A percentile compares a stretch with the other conserved stretches of the same genome.
Evolutionary conservation across 2,888 invertebrate species (phyloP).

Genomic region (Diarsia dahlii): DNA sequence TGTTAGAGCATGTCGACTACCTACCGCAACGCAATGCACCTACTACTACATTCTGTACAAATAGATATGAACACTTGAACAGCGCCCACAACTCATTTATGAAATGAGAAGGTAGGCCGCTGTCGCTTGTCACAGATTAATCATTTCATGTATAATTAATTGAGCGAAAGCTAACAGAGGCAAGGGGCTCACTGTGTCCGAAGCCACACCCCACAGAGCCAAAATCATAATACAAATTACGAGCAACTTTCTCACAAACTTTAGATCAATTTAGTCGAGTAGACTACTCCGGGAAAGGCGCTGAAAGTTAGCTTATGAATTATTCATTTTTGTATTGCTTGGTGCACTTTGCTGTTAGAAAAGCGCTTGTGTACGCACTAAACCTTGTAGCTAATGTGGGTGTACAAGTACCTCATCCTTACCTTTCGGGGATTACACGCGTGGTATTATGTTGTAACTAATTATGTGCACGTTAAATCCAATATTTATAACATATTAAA

Average conservation of each 20-base stretch:
- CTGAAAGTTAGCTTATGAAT: conserved; percentile 11
- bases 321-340: neutral
- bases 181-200: neutral
- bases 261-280: neutral
- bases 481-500: too few species aligned
- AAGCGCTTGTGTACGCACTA: neutral
- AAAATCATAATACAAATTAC: neutral
- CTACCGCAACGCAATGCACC: neutral
- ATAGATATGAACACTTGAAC: neutral
- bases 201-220: neutral
- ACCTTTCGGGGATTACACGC: too few species aligned
- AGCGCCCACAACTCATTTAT: neutral
- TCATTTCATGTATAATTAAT: conserved; percentile 13
- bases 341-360: neutral
- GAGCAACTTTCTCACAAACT: neutral
- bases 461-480: neutral
- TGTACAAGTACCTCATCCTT: too few species aligned
- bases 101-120: neutral
- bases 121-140: conserved; percentile 7
- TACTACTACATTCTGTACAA: conserved; percentile 7
- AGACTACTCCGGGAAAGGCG: neutral
- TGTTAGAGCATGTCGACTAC: neutral
- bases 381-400: neutral
- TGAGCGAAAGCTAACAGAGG: neutral
- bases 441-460: neutral